Percentiles rank a stretch among this genome's conserved stretches.
Conservation (phyloP, 2,113 vertebrate species). For the Vombatus ursinus region DNA sequence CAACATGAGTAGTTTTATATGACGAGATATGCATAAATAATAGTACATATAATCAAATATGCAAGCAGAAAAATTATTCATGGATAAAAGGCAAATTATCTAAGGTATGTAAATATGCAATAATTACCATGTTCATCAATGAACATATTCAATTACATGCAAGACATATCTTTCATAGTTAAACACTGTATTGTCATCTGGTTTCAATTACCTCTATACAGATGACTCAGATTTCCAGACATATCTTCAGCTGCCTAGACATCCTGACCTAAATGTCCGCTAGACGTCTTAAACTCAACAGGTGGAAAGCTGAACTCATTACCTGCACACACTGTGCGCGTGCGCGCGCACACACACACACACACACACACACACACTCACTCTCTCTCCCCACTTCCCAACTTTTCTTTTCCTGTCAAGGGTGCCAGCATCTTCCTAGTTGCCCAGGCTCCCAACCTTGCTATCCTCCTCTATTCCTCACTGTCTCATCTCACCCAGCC, state of each 20-base stretch:
- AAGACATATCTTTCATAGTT: background rate
- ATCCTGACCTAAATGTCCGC: background rate
- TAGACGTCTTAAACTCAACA: background rate
- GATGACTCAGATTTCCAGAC: background rate
- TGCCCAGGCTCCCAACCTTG: background rate
- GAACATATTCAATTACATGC: background rate
- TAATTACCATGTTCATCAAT: background rate
- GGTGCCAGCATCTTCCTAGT: background rate
- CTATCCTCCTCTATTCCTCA: background rate
- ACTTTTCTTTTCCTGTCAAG: background rate
- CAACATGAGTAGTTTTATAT: background rate
- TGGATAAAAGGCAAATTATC: background rate
- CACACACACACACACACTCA: no score
- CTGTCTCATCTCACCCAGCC: background rate
- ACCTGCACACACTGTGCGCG: no score
- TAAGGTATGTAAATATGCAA: background rate
- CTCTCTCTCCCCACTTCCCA: background rate
- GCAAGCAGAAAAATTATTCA: background rate
- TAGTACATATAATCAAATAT: background rate
- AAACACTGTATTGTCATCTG: background rate
- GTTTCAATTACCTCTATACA: background rate
- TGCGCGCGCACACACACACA: no score
- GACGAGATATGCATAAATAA: background rate
- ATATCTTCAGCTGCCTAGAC: background rate
- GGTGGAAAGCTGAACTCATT: background rate